These are phyloP conservation scores for Eristalis intricaria DNA, from an alignment of 2,888 invertebrate species.

Conservation along the genomic window DNA sequence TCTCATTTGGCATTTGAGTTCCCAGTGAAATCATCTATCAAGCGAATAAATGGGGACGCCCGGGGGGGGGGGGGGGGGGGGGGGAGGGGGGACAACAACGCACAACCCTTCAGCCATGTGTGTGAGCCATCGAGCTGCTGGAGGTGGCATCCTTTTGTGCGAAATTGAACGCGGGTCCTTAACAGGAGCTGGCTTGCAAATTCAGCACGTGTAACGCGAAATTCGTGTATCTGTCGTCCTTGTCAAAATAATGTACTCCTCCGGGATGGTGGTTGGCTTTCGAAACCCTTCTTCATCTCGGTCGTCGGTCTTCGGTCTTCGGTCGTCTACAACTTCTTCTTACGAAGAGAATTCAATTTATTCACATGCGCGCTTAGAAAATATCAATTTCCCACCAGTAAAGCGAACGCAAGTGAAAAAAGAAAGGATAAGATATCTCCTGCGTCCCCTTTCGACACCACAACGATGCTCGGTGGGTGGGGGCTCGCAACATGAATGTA, in stretches of 20 bases:
- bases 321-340: conserved; percentile 30
- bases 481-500: conserved; percentile 50
- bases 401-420: conserved; percentile 25
- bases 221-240: conserved; percentile 64
- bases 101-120: conserved; percentile 45
- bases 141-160: background rate
- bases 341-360: conserved; percentile 58
- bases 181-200: conserved; percentile 15
- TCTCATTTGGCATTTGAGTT: conserved; percentile 24
- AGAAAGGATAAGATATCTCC: conserved; percentile 20
- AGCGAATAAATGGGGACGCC: background rate
- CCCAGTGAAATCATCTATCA: conserved; percentile 31
- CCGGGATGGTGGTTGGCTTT: background rate
- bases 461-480: background rate
- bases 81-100: background rate
- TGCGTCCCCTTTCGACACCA: conserved; percentile 54
- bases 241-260: conserved; percentile 56
- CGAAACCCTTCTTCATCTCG: conserved; percentile 50
- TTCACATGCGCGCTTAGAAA: conserved; percentile 66
- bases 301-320: conserved; percentile 1
- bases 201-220: conserved; percentile 61
- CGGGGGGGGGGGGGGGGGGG: background rate
- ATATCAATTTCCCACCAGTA: conserved; percentile 58
- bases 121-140: background rate
- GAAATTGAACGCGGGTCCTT: conserved; percentile 41